Percentiles rank a stretch among this genome's conserved stretches.
Conservation (phyloP, 2,888 invertebrate genomes). For the Meganola albula region DNA sequence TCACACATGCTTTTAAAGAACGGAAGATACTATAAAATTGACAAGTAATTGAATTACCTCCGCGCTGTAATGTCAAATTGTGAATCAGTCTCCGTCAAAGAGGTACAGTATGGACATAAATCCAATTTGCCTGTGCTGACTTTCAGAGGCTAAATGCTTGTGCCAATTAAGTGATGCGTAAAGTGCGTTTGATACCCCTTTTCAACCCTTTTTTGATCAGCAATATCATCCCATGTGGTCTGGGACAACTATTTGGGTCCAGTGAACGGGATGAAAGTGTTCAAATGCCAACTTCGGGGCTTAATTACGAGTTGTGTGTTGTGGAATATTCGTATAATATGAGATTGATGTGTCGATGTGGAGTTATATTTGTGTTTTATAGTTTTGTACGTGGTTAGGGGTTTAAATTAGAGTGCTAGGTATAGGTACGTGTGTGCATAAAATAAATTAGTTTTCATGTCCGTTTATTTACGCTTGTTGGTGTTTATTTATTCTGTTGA, state of each 20-base stretch:
- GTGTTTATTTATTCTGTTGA: no score
- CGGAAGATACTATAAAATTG: constrained; percentile 52
- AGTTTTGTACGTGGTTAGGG: no score
- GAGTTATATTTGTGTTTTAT: background rate
- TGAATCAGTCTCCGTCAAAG: constrained; percentile 63
- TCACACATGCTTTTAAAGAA: constrained; percentile 24
- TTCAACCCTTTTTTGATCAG: constrained; percentile 46
- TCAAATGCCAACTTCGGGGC: constrained; percentile 31
- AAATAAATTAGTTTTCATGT: no score
- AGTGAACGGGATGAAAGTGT: constrained; percentile 42
- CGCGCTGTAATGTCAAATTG: constrained; percentile 60
- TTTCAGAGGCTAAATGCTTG: constrained; percentile 63
- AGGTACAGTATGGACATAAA: constrained; percentile 54
- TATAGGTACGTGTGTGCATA: no score
- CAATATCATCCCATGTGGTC: constrained; percentile 32
- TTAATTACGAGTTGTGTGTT: constrained; percentile 38
- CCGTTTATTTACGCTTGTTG: no score
- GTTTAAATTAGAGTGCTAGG: no score
- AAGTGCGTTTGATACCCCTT: constrained; percentile 54
- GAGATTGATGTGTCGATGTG: constrained; percentile 24
- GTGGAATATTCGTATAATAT: constrained; percentile 34
- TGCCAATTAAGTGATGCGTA: constrained; percentile 71
- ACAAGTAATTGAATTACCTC: constrained; percentile 63
- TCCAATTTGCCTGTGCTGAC: constrained; percentile 70
- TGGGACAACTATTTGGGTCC: constrained; percentile 42